A percentile compares a stretch with the other conserved stretches of the same genome.
Conservation (phyloP, 1,140 invertebrate genomes). For the Steinernema feltiae region DNA sequence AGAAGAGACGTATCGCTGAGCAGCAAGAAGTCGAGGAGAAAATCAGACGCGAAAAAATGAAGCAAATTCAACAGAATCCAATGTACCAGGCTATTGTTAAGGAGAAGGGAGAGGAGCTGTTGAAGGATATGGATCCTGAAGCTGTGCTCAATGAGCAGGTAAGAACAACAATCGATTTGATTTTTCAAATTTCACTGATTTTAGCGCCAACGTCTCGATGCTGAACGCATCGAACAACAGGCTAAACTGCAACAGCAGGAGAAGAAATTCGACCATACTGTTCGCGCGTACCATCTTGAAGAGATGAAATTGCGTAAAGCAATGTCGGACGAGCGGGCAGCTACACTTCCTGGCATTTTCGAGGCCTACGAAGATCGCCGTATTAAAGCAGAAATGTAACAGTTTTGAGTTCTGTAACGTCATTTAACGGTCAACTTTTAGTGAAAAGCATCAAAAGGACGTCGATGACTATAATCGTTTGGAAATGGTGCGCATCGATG, state of each 20-base stretch:
- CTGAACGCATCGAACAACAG: conserved; percentile 41
- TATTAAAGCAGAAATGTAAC: conserved; percentile 47
- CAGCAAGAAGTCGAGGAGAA: conserved; percentile 39
- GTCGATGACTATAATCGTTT: conserved; percentile 43
- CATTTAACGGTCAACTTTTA: conserved; percentile 28
- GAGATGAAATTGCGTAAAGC: conserved; percentile 46
- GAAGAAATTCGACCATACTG: conserved; percentile 56
- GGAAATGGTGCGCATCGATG: conserved; percentile 37
- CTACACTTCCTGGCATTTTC: conserved; percentile 30
- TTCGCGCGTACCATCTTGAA: conserved; percentile 56
- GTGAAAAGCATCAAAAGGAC: conserved; percentile 41
- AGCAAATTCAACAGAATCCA: conserved; percentile 37
- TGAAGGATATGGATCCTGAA: conserved; percentile 54
- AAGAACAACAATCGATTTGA: conserved; percentile 27
- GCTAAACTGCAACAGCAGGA: conserved; percentile 51
- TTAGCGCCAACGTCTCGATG: conserved; percentile 43
- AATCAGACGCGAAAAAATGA: conserved; percentile 26
- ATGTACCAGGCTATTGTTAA: conserved; percentile 51
- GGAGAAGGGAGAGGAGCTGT: conserved; percentile 48
- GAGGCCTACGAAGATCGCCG: conserved; percentile 47
- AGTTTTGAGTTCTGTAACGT: not conserved
- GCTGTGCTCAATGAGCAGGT: conserved; percentile 49
- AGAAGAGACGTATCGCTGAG: conserved; percentile 44
- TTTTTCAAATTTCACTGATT: not conserved
- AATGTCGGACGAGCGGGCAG: conserved; percentile 30